Evolutionary conservation across 2,113 vertebrate species (phyloP).

Genomic region (Chlamydotis undulata): DNA sequence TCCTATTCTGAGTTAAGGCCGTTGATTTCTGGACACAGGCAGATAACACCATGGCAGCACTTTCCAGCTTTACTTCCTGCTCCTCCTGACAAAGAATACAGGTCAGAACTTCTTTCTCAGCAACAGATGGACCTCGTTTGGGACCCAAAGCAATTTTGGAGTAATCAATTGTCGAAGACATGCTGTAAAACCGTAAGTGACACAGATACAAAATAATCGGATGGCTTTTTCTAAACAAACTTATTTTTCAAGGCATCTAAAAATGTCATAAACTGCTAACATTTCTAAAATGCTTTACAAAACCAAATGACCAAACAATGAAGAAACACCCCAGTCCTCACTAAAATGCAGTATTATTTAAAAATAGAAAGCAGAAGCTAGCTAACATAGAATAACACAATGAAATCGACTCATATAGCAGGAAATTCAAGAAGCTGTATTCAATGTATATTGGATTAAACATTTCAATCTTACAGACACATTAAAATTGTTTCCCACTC

Average conservation of each 20-base stretch:
- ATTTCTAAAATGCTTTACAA: neutral
- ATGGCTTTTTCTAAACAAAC: neutral
- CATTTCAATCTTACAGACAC: neutral
- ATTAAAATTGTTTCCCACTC: neutral
- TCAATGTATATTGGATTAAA: neutral
- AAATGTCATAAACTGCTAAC: neutral
- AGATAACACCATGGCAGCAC: slow-evolving; percentile 92
- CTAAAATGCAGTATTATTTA: neutral
- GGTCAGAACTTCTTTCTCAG: slow-evolving; percentile 89
- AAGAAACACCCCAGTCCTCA: neutral
- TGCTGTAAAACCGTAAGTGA: slow-evolving; percentile 47
- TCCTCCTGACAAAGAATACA: slow-evolving; percentile 99
- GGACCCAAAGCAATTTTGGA: slow-evolving; percentile 88
- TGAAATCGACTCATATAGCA: neutral
- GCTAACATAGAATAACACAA: neutral
- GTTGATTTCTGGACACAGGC: slow-evolving; percentile 97
- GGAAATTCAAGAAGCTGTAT: neutral
- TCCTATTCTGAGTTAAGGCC: slow-evolving; percentile 89
- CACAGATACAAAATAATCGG: neutral
- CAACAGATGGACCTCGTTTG: slow-evolving; percentile 81
- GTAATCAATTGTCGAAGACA: slow-evolving; percentile 72
- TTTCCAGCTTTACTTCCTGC: slow-evolving; percentile 89
- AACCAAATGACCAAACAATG: neutral
- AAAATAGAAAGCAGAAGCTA: neutral
- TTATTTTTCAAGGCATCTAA: neutral